Evolutionary conservation across 30 jellyfish, hydroid and myxozoan species (phyloP), one percentile per base, ranked within the genome.

Genomic region (Pelagia noctiluca): DNA sequence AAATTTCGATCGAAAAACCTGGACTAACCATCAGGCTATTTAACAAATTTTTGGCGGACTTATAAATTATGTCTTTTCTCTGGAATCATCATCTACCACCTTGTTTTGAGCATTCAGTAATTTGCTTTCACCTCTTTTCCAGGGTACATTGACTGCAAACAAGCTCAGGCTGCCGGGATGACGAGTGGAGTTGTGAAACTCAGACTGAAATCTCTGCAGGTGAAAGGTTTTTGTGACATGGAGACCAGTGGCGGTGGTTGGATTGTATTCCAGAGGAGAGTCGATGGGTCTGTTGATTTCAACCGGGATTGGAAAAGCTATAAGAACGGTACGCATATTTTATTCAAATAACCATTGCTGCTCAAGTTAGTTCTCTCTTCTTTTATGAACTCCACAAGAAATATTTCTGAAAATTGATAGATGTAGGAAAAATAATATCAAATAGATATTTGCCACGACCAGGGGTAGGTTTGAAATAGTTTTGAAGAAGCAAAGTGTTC

Each of bases 261-360:
- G 84, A 68, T 63, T 28, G 91, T 81, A 3, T 16, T 81, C 48
- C 91, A 81, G 57, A 32, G 91, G 4, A 72, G 91, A 12, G 70
- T 65, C 32, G 84, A 68, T 34, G 33, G 18, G 8, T 28, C 78
- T 2, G 72, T 69, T 0, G 74, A 50, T 28, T 81, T 81, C 46
- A 10, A 65, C 60, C 80, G 91, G 5, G 84, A 19, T 36, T 81
- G 33, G 83, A 80, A n/a, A 49, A 35, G 34, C 47, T 78, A 36
- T 76, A 78, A 38, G 23, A 11, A 47, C 34, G 64, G 35, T 63
- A 72, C 1, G 77, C 75, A 7, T 46, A 53, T 28, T 71, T 75
- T 3, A 63, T 26, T 50, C 49, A 73, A 18, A 52, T 75, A 16
- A 64, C 46, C 32, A 78, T 80, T 80, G 35, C 82, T 23, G 72